Base-by-base conservation (phyloP, 2,888 invertebrate genomes). In the Ornithoptera priamus region DNA sequence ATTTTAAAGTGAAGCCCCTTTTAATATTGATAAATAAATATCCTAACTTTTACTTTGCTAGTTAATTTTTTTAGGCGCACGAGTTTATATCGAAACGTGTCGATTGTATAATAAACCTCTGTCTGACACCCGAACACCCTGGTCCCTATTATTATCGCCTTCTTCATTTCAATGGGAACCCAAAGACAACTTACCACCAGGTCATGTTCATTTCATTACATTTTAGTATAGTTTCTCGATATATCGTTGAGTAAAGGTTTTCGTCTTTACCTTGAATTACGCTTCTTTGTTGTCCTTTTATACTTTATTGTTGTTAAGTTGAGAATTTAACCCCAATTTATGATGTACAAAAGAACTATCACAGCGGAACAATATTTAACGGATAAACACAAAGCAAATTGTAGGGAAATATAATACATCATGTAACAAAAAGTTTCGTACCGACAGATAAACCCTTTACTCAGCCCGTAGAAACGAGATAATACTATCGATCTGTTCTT, bases 401-500 rank as follows among this genome's bases (percentile, higher is more conserved):
- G 57, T 20, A 57, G 8, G 30, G 36, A 60, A 60, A 30, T 30
- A 60, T 30, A 58, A 24, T 58, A 24, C 17, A 18, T 36, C 60
- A 60, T 8, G 39, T 30, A 60, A 36, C 30, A 30, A 36, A 60
- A 60, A 60, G 30, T 60, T 60, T n/a, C 22, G 58, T 36, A n/a
- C 60, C 15, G 24, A 18, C 30, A 18, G 60, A 60, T 60, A 60
- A 60, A 36, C 60, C 36, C 60, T 60, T 60, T 36, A 60, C 39
- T 60, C 24, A 15, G 60, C 60, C 36, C 60, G 15, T 36, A 18
- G 30, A 60, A 36, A 60, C n/a, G 36, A 60, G 36, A 60, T 30
- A 60, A 60, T 36, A 12, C 60, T 36, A 36, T 60, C 60, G 60
- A 60, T 60, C 30, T 60, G 36, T 60, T 60, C 60, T 36, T n/a